These are phyloP conservation scores for Aphelinus certus DNA, from an alignment of 1,140 invertebrate genomes.

Conservation along the genomic window DNA sequence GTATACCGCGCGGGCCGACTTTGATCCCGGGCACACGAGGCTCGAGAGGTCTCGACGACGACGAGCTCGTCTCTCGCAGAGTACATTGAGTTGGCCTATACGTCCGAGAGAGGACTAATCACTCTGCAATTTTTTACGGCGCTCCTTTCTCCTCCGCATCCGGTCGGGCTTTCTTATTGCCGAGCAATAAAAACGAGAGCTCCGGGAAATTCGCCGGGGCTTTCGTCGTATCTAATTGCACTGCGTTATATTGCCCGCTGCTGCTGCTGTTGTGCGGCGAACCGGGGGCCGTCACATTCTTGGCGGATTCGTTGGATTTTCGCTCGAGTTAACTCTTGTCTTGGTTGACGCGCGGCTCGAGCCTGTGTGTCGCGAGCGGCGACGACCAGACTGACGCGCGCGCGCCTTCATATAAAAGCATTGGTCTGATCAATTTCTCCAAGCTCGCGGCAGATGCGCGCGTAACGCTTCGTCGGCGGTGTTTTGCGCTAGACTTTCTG, in stretches of 20 bases:
- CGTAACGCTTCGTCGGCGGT: too few species aligned
- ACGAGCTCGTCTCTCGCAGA: too few species aligned
- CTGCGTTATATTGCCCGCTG: neutral
- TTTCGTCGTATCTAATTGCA: conserved; percentile 10
- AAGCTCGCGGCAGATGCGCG: too few species aligned
- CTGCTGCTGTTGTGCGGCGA: neutral
- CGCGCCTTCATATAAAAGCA: too few species aligned
- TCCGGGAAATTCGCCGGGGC: neutral
- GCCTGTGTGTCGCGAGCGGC: too few species aligned
- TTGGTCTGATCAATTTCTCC: too few species aligned
- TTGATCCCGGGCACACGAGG: too few species aligned
- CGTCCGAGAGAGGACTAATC: neutral
- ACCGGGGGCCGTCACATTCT: neutral
- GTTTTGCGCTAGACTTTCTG: too few species aligned
- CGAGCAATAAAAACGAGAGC: conserved; percentile 18
- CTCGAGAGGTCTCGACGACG: too few species aligned
- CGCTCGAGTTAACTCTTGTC: conserved; percentile 17
- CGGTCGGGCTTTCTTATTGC: neutral
- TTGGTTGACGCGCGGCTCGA: neutral
- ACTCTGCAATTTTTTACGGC: neutral
- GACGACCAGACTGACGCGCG: too few species aligned
- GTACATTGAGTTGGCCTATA: too few species aligned
- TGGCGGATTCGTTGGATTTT: conserved; percentile 15
- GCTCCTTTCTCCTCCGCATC: neutral
- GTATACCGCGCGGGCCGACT: too few species aligned